A percentile compares a stretch with the other conserved stretches of the same genome.
phyloP scores from a whole-genome alignment of 1,140 invertebrate genomes.

The Lucilia sericata region DNA sequence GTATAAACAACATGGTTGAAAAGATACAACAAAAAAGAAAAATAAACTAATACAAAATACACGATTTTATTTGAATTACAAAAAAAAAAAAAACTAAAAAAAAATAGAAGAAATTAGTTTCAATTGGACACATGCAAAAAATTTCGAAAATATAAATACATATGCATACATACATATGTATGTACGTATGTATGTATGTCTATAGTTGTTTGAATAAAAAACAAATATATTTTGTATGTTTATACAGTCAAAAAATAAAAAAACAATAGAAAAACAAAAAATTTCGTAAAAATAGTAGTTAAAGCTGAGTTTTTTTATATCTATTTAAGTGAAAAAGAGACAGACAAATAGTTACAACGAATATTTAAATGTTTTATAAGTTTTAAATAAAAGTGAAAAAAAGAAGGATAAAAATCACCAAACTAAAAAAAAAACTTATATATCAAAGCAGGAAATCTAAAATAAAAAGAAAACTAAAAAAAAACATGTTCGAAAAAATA shows the following conservation, averaged over 20 bases:
- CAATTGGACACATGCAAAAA: constrained; percentile 35
- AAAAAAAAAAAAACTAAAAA: too few relatives aligned
- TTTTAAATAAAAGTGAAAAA: constrained; percentile 21
- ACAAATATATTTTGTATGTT: neutral
- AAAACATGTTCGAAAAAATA: neutral
- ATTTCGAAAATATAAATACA: neutral
- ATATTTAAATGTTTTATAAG: constrained; percentile 32
- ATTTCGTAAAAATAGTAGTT: neutral
- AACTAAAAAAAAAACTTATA: constrained; percentile 27
- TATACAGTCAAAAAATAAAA: neutral
- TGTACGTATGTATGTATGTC: too few relatives aligned
- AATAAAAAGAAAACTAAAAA: constrained; percentile 38
- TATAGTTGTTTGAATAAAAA: neutral
- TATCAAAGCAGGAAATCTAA: constrained; percentile 44
- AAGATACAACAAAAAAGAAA: neutral
- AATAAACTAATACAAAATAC: constrained; percentile 19
- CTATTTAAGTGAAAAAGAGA: constrained; percentile 4
- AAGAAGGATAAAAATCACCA: constrained; percentile 38
- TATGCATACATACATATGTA: neutral
- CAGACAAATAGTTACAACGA: constrained; percentile 15
- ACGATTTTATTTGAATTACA: constrained; percentile 14
- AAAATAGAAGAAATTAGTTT: constrained; percentile 1
- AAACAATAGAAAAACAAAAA: neutral
- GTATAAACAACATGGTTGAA: constrained; percentile 24
- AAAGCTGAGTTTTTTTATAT: neutral